Conservation (phyloP, 2,888 invertebrate species). For the Rhagium mordax region DNA sequence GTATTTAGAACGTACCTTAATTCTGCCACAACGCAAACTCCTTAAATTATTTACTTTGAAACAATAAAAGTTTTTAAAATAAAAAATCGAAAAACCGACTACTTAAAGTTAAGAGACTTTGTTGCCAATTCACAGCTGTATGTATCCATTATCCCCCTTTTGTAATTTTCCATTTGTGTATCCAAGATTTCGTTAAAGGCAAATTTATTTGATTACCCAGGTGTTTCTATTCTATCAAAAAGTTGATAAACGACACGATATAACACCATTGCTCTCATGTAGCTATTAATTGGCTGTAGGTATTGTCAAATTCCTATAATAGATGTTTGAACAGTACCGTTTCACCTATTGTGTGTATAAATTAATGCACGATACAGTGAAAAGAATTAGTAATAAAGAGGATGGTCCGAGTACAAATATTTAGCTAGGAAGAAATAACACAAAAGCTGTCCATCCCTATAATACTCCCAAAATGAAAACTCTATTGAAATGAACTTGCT, state of each 20-base stretch:
- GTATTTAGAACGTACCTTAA: too few species aligned
- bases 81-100: too few species aligned
- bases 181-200: background rate
- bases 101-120: too few species aligned
- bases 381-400: constrained; percentile 51
- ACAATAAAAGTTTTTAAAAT: too few species aligned
- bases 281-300: constrained; percentile 37
- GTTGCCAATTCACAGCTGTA: background rate
- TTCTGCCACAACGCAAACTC: too few species aligned
- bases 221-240: constrained; percentile 5
- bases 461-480: constrained; percentile 48
- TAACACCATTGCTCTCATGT: constrained; percentile 15
- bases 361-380: constrained; percentile 45
- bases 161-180: background rate
- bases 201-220: background rate
- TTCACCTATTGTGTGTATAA: constrained; percentile 45
- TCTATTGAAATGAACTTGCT: constrained; percentile 57
- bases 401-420: constrained; percentile 57
- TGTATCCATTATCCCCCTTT: background rate
- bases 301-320: constrained; percentile 39
- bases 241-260: background rate
- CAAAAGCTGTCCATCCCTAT: constrained; percentile 52
- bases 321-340: constrained; percentile 46
- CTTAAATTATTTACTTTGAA: too few species aligned
- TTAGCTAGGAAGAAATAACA: constrained; percentile 59